These are phyloP conservation scores for Emydura subglobosa DNA, from an alignment of 2,113 vertebrate species.

Conservation along the genomic window DNA sequence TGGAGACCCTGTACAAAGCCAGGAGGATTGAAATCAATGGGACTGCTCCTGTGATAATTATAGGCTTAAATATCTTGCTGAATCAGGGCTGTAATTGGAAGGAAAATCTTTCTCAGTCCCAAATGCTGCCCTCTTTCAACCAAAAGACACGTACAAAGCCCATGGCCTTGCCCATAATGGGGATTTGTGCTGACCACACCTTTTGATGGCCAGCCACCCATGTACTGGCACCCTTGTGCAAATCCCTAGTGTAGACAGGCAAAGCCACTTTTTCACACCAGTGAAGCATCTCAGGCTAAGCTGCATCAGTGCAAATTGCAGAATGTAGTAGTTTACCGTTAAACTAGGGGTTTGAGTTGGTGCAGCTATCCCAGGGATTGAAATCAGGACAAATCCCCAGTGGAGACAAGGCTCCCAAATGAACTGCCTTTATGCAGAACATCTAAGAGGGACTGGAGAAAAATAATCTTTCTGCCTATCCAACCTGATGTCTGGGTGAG, in stretches of 20 bases:
- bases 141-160: background rate
- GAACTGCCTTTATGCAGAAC: background rate
- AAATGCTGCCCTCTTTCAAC: fast-evolving
- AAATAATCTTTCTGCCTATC: fast-evolving
- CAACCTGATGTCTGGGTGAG: background rate
- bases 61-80: background rate
- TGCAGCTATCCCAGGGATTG: background rate
- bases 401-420: background rate
- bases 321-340: background rate
- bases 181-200: fast-evolving
- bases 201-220: background rate
- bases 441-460: background rate
- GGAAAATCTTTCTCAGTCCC: background rate
- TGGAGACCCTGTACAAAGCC: background rate
- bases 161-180: fast-evolving
- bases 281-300: background rate
- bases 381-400: background rate
- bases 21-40: background rate
- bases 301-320: background rate
- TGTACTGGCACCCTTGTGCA: background rate
- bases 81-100: background rate
- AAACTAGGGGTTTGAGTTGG: background rate
- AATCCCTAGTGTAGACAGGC: background rate
- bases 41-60: background rate
- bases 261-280: background rate